phyloP scores from a whole-genome alignment of 2,797 vertebrate genomes.

The Otus scops region DNA sequence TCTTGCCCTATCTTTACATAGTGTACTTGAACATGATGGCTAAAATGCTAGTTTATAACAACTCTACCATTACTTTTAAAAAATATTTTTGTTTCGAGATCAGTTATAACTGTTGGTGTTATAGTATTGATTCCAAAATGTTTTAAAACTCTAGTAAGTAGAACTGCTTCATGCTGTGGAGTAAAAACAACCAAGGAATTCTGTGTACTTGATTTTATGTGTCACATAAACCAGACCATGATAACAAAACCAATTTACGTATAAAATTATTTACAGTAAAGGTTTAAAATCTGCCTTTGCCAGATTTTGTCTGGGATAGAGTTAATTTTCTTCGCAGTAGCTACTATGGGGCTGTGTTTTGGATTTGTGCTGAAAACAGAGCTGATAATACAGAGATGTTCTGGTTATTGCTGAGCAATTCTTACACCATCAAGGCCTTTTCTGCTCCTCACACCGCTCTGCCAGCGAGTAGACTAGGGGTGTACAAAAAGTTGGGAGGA shows the following conservation, averaged over 20 bases:
- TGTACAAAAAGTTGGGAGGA: background rate
- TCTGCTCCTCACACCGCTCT: background rate
- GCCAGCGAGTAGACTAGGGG: background rate
- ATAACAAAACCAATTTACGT: background rate
- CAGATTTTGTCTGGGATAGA: background rate
- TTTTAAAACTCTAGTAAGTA: background rate
- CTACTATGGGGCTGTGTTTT: background rate
- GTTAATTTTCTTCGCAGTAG: no score
- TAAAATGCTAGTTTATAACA: background rate
- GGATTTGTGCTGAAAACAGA: background rate
- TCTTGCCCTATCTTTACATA: background rate
- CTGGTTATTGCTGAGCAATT: background rate
- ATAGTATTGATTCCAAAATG: background rate
- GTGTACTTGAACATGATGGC: background rate
- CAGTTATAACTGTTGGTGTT: background rate
- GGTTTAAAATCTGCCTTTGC: background rate
- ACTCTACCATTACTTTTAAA: background rate
- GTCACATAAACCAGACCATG: background rate
- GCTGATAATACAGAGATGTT: background rate
- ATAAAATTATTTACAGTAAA: background rate
- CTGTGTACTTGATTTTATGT: background rate
- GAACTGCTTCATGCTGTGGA: background rate
- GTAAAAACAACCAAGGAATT: background rate
- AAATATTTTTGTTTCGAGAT: background rate
- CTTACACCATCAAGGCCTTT: background rate